Conservation (phyloP, 2,797 vertebrate species). For the Lophius americanus region DNA sequence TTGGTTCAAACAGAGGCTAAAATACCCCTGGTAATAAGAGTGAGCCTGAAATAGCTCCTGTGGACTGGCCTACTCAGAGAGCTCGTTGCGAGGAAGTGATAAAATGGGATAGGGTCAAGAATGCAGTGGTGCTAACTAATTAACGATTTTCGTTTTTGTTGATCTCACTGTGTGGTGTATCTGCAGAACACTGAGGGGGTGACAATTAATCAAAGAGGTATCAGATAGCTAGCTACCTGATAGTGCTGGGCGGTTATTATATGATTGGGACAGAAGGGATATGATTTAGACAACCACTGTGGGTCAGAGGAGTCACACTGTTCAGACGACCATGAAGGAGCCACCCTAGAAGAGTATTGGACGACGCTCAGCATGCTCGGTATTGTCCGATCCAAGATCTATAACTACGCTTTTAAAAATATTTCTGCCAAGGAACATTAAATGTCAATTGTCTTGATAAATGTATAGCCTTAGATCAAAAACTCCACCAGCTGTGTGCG, state of each 20-base stretch:
- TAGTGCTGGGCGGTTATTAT: constrained; percentile 43
- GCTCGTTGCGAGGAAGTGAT: constrained; percentile 67
- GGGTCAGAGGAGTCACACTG: constrained; percentile 47
- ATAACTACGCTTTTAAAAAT: constrained; percentile 26
- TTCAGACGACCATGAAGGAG: constrained; percentile 36
- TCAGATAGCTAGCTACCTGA: constrained; percentile 66
- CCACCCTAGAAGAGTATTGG: constrained; percentile 32
- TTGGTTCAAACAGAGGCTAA: constrained; percentile 37
- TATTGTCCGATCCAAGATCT: constrained; percentile 36
- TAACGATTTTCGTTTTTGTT: constrained; percentile 71
- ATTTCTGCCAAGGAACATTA: constrained; percentile 24
- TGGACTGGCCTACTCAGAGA: constrained; percentile 48
- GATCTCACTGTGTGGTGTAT: constrained; percentile 63
- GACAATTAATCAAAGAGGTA: constrained; percentile 71
- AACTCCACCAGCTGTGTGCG: constrained; percentile 1
- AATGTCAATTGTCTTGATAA: constrained; percentile 31
- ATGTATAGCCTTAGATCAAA: constrained; percentile 38
- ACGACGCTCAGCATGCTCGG: constrained; percentile 49
- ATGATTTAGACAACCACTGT: constrained; percentile 37
- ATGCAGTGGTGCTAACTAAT: constrained; percentile 60
- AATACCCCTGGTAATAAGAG: constrained; percentile 49
- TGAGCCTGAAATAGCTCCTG: constrained; percentile 48
- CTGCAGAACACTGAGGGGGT: constrained; percentile 55
- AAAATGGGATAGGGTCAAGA: constrained; percentile 42
- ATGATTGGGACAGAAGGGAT: too few relatives aligned